Evolutionary conservation across 2,797 vertebrate genomes (phyloP).

Genomic region (Pangasius krempfi): DNA sequence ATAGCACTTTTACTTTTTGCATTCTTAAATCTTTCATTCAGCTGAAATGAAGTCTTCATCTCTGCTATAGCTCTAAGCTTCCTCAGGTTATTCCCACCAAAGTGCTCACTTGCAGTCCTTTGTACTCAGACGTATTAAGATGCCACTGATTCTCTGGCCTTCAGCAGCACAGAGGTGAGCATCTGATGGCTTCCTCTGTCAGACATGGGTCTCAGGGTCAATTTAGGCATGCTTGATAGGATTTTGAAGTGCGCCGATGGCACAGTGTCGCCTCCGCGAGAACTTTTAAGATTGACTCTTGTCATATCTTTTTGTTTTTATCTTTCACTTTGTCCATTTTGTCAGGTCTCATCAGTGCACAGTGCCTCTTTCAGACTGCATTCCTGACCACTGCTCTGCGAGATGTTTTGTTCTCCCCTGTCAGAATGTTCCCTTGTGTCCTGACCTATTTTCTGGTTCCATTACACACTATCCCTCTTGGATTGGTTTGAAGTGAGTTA

Average conservation of each 20-base stretch:
- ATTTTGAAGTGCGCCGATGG: slow-evolving; percentile 41
- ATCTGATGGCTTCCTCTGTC: slow-evolving; percentile 61
- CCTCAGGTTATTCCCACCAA: slow-evolving; percentile 28
- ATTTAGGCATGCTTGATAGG: slow-evolving; percentile 35
- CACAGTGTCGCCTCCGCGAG: slow-evolving; percentile 16
- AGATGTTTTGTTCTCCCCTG: slow-evolving; percentile 62
- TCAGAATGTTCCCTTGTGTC: slow-evolving; percentile 61
- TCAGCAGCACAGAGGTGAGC: slow-evolving; percentile 54
- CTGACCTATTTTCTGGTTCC: slow-evolving; percentile 68
- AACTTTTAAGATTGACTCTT: slow-evolving; percentile 49
- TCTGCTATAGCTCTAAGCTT: slow-evolving; percentile 32
- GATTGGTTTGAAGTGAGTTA: slow-evolving; percentile 59
- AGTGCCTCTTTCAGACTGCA: slow-evolving; percentile 63
- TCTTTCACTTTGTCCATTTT: slow-evolving; percentile 58
- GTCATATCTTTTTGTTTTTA: slow-evolving; percentile 30
- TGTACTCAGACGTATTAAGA: slow-evolving; percentile 63
- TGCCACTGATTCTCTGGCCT: slow-evolving; percentile 67
- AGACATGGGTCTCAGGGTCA: slow-evolving; percentile 37
- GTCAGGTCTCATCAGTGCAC: slow-evolving; percentile 64
- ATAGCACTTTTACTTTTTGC: neutral
- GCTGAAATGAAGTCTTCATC: neutral
- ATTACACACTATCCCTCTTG: slow-evolving; percentile 67
- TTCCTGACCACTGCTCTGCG: slow-evolving; percentile 62
- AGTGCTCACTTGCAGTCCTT: slow-evolving; percentile 54
- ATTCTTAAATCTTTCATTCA: neutral